Base-by-base conservation (phyloP, 2,797 vertebrate species). In the Knipowitschia caucasica region DNA sequence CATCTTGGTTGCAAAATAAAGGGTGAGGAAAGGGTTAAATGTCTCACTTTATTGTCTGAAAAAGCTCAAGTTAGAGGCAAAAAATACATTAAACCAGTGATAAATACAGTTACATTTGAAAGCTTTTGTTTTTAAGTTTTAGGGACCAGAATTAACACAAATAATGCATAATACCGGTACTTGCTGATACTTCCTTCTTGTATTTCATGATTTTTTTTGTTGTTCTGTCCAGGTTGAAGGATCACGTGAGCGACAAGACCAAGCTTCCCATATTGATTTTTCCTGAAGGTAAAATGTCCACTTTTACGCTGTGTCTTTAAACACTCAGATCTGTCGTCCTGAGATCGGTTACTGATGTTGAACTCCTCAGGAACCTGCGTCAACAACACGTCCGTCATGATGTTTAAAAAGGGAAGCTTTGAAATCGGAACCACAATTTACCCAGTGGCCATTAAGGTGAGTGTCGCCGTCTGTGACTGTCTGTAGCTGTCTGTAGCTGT, bases 331-430 rank as follows among this genome's bases (percentile, higher is more conserved):
- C 68, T 78, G 62, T 67, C 69, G 31, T 2, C 10, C 9, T 51
- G 65, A 78, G 62, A 63, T 67, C 39, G 52, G 25, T 57, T 74
- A 66, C 65, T 51, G 60, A 40, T 34, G 2, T 44, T 75, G 59
- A 39, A 10, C 18, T 79, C 61, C 43, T 23, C 77, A 99, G 97
- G 97, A 62, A 99, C 97, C 52, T 99, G 97, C 51, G 83, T 99
- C 73, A 99, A 99, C 69, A 99, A 99, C 76, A 99, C 97, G 3
- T 99, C 97, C 0, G 96, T 99, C 58, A 99, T 99, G 97, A 99
- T 99, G 97, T 99, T 99, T 82, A 99, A 97, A 86, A 99, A 99
- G 64, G 97, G 97, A 62, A 98, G 97, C 78, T 99, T 99, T 89
- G 97, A 99, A 91, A 95, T 98, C 11, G 96, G 95, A 86, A 90